Conservation (phyloP, 2,113 vertebrate genomes). For the Myodes glareolus region DNA sequence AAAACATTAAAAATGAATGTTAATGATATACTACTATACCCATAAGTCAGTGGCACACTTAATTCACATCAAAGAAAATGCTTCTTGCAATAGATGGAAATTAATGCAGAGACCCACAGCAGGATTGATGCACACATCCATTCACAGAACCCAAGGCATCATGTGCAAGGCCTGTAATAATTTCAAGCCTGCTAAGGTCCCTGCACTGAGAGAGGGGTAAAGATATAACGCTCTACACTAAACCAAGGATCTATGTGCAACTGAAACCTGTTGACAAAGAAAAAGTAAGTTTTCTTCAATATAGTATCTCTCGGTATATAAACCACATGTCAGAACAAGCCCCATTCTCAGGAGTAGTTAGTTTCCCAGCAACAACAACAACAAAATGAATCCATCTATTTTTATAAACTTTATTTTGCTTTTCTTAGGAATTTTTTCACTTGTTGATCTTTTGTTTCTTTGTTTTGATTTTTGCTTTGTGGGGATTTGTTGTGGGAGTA, state of each 20-base stretch:
- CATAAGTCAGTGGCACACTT: neutral
- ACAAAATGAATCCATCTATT: neutral
- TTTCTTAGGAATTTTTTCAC: neutral
- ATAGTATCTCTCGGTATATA: neutral
- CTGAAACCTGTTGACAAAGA: neutral
- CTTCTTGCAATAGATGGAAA: neutral
- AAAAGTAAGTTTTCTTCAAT: neutral
- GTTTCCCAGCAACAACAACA: neutral
- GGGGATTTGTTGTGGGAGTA: no score
- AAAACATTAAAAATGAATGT: neutral
- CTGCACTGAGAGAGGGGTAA: neutral
- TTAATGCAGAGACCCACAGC: neutral
- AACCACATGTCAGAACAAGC: neutral
- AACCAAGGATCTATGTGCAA: neutral
- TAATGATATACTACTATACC: neutral
- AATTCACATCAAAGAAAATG: neutral
- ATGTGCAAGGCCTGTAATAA: neutral
- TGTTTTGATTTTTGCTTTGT: neutral
- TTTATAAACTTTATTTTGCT: neutral
- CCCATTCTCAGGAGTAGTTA: no score
- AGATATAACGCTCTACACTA: rapidly evolving
- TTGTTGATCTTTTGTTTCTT: neutral
- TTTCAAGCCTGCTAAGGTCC: neutral
- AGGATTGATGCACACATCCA: neutral
- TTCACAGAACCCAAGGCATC: no score